Evolutionary conservation across 2,113 vertebrate species (phyloP), one percentile per base, ranked within the genome.

Genomic region (Lanius collurio): DNA sequence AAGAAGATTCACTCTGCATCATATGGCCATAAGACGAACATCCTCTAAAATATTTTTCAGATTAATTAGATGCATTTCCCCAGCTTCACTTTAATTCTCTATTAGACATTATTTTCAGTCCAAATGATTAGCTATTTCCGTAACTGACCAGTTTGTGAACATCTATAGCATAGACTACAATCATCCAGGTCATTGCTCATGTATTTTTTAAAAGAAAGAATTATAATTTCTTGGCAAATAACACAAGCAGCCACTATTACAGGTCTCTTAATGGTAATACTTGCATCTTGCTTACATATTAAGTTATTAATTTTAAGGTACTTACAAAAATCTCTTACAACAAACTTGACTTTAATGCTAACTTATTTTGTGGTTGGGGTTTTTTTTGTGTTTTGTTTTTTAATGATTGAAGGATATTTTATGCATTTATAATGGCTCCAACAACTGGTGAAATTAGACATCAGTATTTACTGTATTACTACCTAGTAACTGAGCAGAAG

Each of bases 281-380:
- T 69, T 64, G 1, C 9, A 64, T 30, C 18, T 70, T 13, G 37
- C 18, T 83, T 56, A 42, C 1, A 23, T 21, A 33, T 52, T 30
- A 52, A 4, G 5, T 30, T 41, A 35, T 52, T 69, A 59, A 74
- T 50, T 62, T 33, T 44, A 3, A 63, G 33, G 7, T 21, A 76
- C 5, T 52, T 75, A 27, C 8, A 46, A 50, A 86, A 76, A 55
- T 2, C 9, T 87, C 22, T 70, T 57, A 26, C 8, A 87, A 65
- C 1, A 60, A 60, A 39, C 2, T 37, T 85, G 75, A 59, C 3
- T 62, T 81, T 53, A 56, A 23, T 68, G 11, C 5, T 76, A 31
- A 53, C 41, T 37, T 50, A 6, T 14, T 71, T 49, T 65, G 15
- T 60, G 4, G 7, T 41, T 20, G 15, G 0, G 2, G 0, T 2